Percentiles rank a stretch among this genome's conserved stretches.
phyloP scores from a whole-genome alignment of 2,113 vertebrate species.

The Phoenicopterus ruber region DNA sequence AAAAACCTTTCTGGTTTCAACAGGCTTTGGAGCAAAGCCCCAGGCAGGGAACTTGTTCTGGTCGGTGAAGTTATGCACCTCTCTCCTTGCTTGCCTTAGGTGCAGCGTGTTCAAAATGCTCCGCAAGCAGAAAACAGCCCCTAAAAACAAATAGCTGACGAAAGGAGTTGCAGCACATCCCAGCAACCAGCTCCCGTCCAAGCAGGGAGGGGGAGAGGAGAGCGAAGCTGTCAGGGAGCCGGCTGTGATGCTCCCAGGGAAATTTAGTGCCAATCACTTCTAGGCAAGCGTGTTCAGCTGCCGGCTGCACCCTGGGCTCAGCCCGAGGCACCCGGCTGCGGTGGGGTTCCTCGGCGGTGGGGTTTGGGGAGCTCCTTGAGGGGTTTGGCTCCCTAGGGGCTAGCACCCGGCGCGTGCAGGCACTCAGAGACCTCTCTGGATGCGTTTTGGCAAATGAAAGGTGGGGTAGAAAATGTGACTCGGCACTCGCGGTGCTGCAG shows the following conservation, averaged over 20 bases:
- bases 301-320: background rate
- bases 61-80: background rate
- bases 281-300: fast-evolving
- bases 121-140: background rate
- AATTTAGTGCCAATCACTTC: background rate
- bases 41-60: background rate
- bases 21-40: conserved; percentile 14
- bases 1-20: conserved; percentile 6
- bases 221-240: fast-evolving
- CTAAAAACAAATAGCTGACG: background rate
- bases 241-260: fast-evolving
- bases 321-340: fast-evolving
- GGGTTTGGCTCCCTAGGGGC: background rate
- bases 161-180: background rate
- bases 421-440: background rate
- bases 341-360: background rate
- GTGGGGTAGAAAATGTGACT: background rate
- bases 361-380: background rate
- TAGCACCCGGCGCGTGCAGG: fast-evolving
- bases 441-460: background rate
- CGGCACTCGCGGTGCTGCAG: fast-evolving
- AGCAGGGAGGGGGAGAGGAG: background rate
- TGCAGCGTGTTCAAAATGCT: background rate
- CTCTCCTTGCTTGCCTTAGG: background rate
- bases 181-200: background rate